Conservation (phyloP, 1,140 invertebrate genomes). For the Drosophila micromelanica region DNA sequence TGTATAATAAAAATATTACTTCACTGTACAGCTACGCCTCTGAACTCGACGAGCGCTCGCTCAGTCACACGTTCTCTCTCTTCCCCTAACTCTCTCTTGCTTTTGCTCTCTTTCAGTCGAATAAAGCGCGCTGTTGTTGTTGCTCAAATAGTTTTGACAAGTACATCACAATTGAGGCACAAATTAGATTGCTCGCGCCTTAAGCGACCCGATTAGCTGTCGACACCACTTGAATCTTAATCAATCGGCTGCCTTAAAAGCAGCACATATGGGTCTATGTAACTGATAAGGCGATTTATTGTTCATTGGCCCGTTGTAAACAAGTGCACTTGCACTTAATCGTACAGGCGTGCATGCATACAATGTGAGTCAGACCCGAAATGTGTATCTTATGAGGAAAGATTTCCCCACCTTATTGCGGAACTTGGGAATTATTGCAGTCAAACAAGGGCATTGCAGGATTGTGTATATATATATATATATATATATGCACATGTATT, state of each 20-base stretch:
- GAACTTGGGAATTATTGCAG: background rate
- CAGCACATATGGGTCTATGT: conserved; percentile 17
- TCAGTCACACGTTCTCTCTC: background rate
- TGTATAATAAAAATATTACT: too few relatives aligned
- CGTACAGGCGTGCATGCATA: background rate
- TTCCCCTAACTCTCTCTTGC: background rate
- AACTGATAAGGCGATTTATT: conserved; percentile 32
- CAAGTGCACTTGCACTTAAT: conserved; percentile 45
- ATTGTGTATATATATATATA: too few relatives aligned
- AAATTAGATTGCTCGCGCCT: conserved; percentile 43
- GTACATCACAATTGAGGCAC: conserved; percentile 44
- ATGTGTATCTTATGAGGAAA: background rate
- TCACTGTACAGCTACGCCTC: conserved; percentile 9
- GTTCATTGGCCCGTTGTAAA: conserved; percentile 34
- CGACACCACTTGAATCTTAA: conserved; percentile 46
- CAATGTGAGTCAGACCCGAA: background rate
- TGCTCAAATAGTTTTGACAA: conserved; percentile 35
- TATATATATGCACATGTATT: background rate
- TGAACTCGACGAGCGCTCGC: background rate
- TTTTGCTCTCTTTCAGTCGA: background rate
- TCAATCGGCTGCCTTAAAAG: conserved; percentile 18
- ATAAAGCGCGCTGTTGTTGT: conserved; percentile 32
- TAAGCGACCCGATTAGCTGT: conserved; percentile 47
- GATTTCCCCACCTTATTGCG: background rate
- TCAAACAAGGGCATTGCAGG: background rate